Evolutionary conservation across 1,140 invertebrate genomes (phyloP).

Genomic region (Heliothis subflexa): DNA sequence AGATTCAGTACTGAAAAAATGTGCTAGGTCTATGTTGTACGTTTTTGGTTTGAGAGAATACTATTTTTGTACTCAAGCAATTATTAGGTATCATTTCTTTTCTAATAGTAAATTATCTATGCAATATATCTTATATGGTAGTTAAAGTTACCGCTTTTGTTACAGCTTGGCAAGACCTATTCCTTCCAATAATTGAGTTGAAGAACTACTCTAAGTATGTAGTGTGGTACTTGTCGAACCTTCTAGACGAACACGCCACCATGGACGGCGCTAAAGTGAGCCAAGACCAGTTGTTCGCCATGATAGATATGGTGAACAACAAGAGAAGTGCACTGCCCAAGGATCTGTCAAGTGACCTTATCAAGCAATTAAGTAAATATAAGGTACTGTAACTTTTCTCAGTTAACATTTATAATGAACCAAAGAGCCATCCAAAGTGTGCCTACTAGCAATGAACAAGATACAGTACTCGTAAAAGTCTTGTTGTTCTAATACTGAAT

Average conservation of each 20-base stretch:
- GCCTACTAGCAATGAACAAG: too few species aligned
- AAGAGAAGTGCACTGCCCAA: slow-evolving; percentile 74
- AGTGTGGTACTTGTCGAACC: slow-evolving; percentile 89
- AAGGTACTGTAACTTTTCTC: slow-evolving; percentile 62
- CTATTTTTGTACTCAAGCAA: not conserved
- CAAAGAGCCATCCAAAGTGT: too few species aligned
- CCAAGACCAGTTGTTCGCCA: slow-evolving; percentile 74
- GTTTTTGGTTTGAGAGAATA: not conserved
- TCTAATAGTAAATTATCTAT: too few species aligned
- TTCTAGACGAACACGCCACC: slow-evolving; percentile 87
- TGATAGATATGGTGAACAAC: slow-evolving; percentile 76
- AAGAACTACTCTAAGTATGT: slow-evolving; percentile 91
- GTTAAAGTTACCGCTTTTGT: not conserved
- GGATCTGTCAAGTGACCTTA: slow-evolving; percentile 81
- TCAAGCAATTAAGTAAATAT: slow-evolving; percentile 82
- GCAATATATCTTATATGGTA: not conserved
- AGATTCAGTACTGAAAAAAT: not conserved
- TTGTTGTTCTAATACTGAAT: too few species aligned
- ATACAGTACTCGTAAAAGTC: too few species aligned
- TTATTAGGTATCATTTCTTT: too few species aligned
- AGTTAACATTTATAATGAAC: too few species aligned
- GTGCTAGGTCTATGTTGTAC: not conserved
- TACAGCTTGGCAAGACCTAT: slow-evolving; percentile 92
- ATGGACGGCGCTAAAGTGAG: slow-evolving; percentile 92
- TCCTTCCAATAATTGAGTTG: slow-evolving; percentile 91